A percentile compares a stretch with the other conserved stretches of the same genome.
phyloP scores from a whole-genome alignment of 2,797 vertebrate genomes.

The Numenius phaeopus region DNA sequence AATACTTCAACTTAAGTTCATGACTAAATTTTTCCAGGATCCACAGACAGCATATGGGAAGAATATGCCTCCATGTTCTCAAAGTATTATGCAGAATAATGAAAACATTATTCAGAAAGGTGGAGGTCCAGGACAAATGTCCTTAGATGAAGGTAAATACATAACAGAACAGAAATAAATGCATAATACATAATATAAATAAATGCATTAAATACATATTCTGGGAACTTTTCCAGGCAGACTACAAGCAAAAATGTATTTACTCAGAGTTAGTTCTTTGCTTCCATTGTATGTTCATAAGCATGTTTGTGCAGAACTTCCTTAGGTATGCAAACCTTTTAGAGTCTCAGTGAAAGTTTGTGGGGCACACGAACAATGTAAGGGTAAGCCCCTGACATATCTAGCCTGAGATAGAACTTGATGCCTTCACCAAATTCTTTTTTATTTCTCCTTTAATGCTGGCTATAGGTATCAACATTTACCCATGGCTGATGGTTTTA shows the following conservation, averaged over 20 bases:
- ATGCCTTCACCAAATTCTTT: neutral
- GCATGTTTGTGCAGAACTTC: neutral
- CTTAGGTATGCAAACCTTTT: neutral
- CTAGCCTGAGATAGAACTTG: neutral
- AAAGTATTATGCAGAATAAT: neutral
- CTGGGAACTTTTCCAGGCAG: neutral
- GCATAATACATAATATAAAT: neutral
- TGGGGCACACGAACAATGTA: fast-evolving
- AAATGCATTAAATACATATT: neutral
- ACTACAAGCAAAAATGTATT: neutral
- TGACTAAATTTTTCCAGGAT: neutral
- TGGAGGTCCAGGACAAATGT: neutral
- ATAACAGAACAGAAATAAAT: neutral
- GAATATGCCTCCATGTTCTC: neutral
- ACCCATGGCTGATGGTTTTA: neutral
- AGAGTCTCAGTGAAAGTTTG: neutral
- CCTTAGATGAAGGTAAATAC: neutral
- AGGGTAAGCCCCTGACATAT: neutral
- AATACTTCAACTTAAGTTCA: neutral
- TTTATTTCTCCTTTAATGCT: neutral
- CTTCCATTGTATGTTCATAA: neutral
- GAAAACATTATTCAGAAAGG: neutral
- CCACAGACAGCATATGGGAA: neutral
- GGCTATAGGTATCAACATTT: neutral
- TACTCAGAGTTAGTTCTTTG: neutral